Evolutionary conservation across 1,140 invertebrate genomes (phyloP), one percentile per base, ranked within the genome.

Genomic region (Tetramorium simillimum): DNA sequence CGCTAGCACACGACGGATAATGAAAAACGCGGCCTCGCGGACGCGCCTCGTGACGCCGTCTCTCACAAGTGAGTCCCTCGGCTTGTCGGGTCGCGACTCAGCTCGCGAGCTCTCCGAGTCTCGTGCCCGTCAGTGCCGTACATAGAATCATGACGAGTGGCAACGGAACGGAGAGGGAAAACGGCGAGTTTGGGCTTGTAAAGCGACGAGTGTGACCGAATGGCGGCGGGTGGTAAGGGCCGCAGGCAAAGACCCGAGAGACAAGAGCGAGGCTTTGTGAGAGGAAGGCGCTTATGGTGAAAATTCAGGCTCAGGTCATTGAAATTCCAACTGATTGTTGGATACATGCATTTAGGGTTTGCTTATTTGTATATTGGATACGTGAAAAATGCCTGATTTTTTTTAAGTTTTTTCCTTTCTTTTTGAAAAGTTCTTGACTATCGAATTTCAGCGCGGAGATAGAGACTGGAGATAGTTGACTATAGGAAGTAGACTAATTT

Each of bases 21-120:
- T 69, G 72, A 53, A 81, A 89, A 81, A 86, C 67, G 37, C 58
- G 78, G 63, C 37, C 65, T 69, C 65, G 33, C 37, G 73, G 62
- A 80, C 63, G 80, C 89, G 89, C 77, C 89, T 89, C 72, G 69
- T 85, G 85, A 87, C 85, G 88, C 89, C 65, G 78, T 78, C 84
- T 90, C 85, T 69, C 88, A 37, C 78, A 58, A 43, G 63, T 24
- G 72, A 89, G 28, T 69, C 65, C 69, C 78, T 90, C 72, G 56
- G 76, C 67, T 89, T 63, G 88, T 21, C 77, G 43, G 72, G 88
- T 62, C 24, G 70, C 86, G 56, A 85, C 87, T 89, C 84, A 62
- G 76, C 60, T 67, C 73, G 3, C 21, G 67, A 49, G 37, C 3
- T 33, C 37, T 69, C 65, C 65, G 85, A 53, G 37, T 49, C 65